Evolutionary conservation across 30 jellyfish, hydroid and myxozoan species (phyloP).

Genomic region (Euphysa ruthae): DNA sequence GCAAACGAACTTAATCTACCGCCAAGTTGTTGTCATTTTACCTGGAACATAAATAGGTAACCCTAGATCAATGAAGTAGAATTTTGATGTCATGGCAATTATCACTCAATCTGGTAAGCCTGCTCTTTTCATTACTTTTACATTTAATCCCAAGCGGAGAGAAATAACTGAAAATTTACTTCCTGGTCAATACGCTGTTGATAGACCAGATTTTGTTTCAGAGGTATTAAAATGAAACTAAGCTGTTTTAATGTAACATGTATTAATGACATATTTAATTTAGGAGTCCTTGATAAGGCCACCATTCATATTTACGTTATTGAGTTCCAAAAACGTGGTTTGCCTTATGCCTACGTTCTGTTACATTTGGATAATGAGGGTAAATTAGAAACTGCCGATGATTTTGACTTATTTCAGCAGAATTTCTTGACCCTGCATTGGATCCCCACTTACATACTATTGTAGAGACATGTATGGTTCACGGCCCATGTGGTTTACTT

Average conservation of each 20-base stretch:
- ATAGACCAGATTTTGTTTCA: constrained; percentile 34
- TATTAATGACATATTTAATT: not conserved
- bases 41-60: constrained; percentile 22
- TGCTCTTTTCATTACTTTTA: constrained; percentile 34
- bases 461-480: constrained; percentile 50
- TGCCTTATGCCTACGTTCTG: constrained; percentile 63
- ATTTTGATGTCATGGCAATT: constrained; percentile 38
- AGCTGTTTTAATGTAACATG: constrained; percentile 23
- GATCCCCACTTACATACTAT: constrained; percentile 25
- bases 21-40: constrained; percentile 21
- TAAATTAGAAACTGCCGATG: constrained; percentile 52
- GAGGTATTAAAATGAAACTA: constrained; percentile 14
- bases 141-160: constrained; percentile 38
- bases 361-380: constrained; percentile 43
- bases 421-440: constrained; percentile 40
- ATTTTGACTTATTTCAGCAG: constrained; percentile 64
- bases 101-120: constrained; percentile 38
- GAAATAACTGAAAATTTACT: constrained; percentile 28
- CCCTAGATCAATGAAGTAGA: constrained; percentile 32
- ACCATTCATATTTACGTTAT: constrained; percentile 31
- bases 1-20: not conserved
- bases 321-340: constrained; percentile 52
- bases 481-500: constrained; percentile 67
- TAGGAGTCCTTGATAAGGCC: constrained; percentile 19
- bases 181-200: constrained; percentile 32